Evolutionary conservation across 1,140 invertebrate genomes (phyloP), one percentile per base, ranked within the genome.

Genomic region (Bombus confusus): DNA sequence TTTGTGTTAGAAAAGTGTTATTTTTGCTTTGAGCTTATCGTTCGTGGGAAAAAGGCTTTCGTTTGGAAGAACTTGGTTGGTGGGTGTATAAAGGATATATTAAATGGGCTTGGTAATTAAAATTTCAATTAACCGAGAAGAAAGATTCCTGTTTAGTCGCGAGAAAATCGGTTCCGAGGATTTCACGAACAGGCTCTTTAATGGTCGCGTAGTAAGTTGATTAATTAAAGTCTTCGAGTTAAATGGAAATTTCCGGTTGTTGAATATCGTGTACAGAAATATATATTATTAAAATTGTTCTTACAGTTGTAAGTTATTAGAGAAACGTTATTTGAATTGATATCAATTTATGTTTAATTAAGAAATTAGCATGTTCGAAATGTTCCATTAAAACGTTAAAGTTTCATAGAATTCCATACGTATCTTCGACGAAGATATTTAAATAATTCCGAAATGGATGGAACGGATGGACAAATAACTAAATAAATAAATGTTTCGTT

Each of bases 91-190:
- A 74, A 28, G 10, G 34, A 62, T 34, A 62, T 34, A 37, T 28
- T 43, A 66, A 37, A 76, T 15, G 31, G 34, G 34, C 37, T 52
- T 52, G 59, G 76, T 69, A 59, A 83, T 83, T 78, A 78, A 41
- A 83, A 83, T 83, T 78, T 69, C 82, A 78, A 78, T 83, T 83
- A 75, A 22, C 41, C 2, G n/a, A 22, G 34, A 25, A 57, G 43
- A 25, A 39, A 37, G 25, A 15, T 22, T 43, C 15, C 22, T 15
- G 39, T 64, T 31, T 37, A 25, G 43, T 68, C 9, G 25, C 12
- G 31, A 52, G 64, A 77, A 69, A 69, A 78, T 64, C 22, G 31
- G 9, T 15, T 13, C 12, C 8, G 28, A 59, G 28, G 25, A 5
- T 82, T 82, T 74, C 39, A 18, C 18, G 13, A 43, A 47, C 31